Percentiles rank a stretch among this genome's conserved stretches.
Conservation (phyloP, 2,888 invertebrate genomes). For the Eurois occulta region DNA sequence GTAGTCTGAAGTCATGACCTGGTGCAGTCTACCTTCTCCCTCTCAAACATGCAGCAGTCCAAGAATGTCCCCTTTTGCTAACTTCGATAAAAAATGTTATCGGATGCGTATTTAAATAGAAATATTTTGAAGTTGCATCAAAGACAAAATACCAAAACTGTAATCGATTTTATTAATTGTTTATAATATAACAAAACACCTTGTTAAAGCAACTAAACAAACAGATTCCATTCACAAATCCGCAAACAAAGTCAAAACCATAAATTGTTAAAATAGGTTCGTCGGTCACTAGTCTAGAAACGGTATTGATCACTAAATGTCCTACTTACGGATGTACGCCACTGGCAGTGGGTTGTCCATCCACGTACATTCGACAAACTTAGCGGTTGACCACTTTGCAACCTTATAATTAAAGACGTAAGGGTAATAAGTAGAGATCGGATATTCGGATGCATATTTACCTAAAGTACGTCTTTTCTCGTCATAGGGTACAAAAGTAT, state of each 20-base stretch:
- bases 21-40: not conserved
- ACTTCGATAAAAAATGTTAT: not conserved
- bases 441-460: too few relatives aligned
- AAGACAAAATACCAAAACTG: not conserved
- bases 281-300: slow-evolving; percentile 33
- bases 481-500: too few relatives aligned
- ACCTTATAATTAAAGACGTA: not conserved
- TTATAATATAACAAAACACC: not conserved
- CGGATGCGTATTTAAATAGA: not conserved
- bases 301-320: slow-evolving; percentile 65
- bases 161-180: not conserved
- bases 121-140: not conserved
- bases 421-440: too few relatives aligned
- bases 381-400: slow-evolving; percentile 2
- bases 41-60: not conserved
- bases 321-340: slow-evolving; percentile 63
- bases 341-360: slow-evolving; percentile 48
- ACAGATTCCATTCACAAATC: not conserved
- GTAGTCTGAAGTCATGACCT: not conserved
- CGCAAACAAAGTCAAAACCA: not conserved
- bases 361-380: slow-evolving; percentile 39
- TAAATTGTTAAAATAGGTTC: slow-evolving; percentile 8
- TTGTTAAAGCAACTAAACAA: not conserved
- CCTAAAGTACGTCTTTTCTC: too few relatives aligned
- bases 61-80: not conserved